phyloP scores from a whole-genome alignment of 2,113 vertebrate genomes.

The Callocephalon fimbriatum region DNA sequence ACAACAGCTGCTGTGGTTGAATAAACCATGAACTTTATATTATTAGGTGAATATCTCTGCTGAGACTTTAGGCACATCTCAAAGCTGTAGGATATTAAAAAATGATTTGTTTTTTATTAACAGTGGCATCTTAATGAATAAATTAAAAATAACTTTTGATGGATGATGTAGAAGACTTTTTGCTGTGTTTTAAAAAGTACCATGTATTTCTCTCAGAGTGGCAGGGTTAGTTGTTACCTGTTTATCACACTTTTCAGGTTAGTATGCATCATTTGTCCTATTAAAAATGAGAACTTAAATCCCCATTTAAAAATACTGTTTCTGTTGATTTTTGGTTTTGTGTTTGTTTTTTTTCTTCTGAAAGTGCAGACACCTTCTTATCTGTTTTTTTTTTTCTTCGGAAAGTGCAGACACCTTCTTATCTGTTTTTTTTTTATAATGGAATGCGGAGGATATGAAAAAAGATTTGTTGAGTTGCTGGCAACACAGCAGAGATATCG shows the following conservation, averaged over 20 bases:
- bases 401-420: not conserved
- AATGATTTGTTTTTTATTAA: constrained; percentile 63
- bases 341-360: not conserved
- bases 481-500: not conserved
- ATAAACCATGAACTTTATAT: constrained; percentile 69
- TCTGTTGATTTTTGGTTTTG: not conserved
- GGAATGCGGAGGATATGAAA: not conserved
- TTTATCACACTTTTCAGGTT: not conserved
- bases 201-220: not conserved
- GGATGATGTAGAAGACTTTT: not conserved
- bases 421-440: not conserved
- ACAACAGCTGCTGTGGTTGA: constrained; percentile 49
- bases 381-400: not conserved
- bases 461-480: not conserved
- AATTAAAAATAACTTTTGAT: constrained; percentile 59
- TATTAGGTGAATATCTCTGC: constrained; percentile 18
- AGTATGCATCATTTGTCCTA: not conserved
- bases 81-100: constrained; percentile 53
- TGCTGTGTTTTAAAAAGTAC: constrained; percentile 7
- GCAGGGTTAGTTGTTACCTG: not conserved
- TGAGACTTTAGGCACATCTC: constrained; percentile 31
- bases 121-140: constrained; percentile 22
- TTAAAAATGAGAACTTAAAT: constrained; percentile 15
- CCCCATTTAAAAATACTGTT: not conserved
- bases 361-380: not conserved